These are phyloP conservation scores for Epiblema foenella DNA, from an alignment of 2,888 invertebrate species.

Conservation along the genomic window DNA sequence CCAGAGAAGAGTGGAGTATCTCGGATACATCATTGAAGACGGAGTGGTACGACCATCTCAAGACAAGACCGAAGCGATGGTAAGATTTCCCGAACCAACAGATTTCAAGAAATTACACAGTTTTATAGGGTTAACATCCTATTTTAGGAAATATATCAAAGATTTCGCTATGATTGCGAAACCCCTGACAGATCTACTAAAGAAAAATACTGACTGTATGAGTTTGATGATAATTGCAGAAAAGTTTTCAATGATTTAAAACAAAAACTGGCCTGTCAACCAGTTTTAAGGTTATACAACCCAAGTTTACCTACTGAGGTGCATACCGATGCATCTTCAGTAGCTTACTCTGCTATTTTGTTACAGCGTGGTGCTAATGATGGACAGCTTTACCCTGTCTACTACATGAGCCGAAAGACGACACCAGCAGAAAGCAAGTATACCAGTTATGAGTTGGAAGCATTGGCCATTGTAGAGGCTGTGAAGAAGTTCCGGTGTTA, in stretches of 20 bases:
- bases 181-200: conserved; percentile 43
- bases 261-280: no score
- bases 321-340: no score
- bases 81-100: conserved; percentile 46
- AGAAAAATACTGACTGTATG: background rate
- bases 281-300: no score
- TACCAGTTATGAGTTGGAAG: no score
- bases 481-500: conserved; percentile 5
- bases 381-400: no score
- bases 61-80: background rate
- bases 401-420: no score
- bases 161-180: conserved; percentile 46
- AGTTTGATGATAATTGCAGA: background rate
- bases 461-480: background rate
- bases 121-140: conserved; percentile 47
- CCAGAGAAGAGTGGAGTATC: background rate
- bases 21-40: background rate
- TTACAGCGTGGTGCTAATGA: no score
- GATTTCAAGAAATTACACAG: conserved; percentile 47
- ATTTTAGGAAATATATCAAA: conserved; percentile 48
- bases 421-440: no score
- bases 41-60: conserved; percentile 12
- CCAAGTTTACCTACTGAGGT: no score
- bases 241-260: no score
- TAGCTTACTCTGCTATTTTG: no score